Evolutionary conservation across 1,140 invertebrate genomes (phyloP).

Genomic region (Leucophenga varia): DNA sequence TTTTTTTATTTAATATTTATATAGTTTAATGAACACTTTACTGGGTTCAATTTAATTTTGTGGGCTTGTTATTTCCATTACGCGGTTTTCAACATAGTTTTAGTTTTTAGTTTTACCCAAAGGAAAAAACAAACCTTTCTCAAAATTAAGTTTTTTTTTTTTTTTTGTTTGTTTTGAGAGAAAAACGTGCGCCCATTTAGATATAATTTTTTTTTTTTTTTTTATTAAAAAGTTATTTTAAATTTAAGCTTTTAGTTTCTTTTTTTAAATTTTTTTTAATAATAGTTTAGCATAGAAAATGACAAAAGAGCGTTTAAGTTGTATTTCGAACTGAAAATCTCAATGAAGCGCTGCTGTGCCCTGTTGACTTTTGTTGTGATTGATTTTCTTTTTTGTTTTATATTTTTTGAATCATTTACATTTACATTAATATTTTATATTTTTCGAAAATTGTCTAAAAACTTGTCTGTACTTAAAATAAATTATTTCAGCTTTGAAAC

Average conservation of each 20-base stretch:
- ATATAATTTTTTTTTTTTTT: conserved; percentile 17
- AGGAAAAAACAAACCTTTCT: too few species aligned
- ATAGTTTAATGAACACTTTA: conserved; percentile 53
- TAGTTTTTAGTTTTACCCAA: conserved; percentile 24
- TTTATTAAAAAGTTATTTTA: conserved; percentile 15
- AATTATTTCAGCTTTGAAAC: too few species aligned
- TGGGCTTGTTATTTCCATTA: too few species aligned
- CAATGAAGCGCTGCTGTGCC: conserved; percentile 46
- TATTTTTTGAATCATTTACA: conserved; percentile 13
- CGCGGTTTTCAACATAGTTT: too few species aligned
- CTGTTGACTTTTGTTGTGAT: conserved; percentile 52
- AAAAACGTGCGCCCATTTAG: too few species aligned
- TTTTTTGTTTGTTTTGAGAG: conserved; percentile 21
- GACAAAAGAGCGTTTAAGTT: conserved; percentile 24
- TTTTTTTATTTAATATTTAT: conserved; percentile 11
- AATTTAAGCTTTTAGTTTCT: conserved; percentile 26
- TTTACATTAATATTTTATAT: too few species aligned
- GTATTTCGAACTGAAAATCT: too few species aligned
- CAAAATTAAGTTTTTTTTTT: conserved; percentile 22
- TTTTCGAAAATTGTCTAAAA: too few species aligned
- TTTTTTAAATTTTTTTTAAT: too few species aligned
- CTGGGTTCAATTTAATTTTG: conserved; percentile 52
- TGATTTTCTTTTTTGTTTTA: conserved; percentile 22
- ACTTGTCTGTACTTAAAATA: too few species aligned
- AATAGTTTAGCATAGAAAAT: too few species aligned